Evolutionary conservation across 2,888 invertebrate species (phyloP).

Genomic region (Polydrusus tereticollis): DNA sequence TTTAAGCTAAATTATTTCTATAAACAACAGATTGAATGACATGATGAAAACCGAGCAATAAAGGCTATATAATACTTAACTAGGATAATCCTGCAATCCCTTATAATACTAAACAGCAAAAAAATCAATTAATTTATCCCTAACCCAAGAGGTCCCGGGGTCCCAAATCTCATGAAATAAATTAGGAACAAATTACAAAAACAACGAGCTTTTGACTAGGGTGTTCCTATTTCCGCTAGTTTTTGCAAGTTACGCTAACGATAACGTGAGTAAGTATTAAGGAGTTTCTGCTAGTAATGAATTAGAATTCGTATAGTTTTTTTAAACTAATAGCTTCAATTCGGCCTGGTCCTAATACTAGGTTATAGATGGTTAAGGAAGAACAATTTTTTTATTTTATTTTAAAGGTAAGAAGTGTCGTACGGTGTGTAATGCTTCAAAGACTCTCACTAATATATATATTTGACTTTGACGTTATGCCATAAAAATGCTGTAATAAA

Average conservation of each 20-base stretch:
- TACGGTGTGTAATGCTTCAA: no score
- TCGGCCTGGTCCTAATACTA: no score
- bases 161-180: not conserved
- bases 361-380: no score
- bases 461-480: no score
- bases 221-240: not conserved
- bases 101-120: conserved; percentile 9
- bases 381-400: no score
- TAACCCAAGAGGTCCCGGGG: not conserved
- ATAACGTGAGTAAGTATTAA: not conserved
- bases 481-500: no score
- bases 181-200: conserved; percentile 14
- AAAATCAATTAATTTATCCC: conserved; percentile 14
- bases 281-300: no score
- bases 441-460: no score
- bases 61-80: not conserved
- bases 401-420: no score
- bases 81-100: conserved; percentile 1
- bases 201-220: not conserved
- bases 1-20: not conserved
- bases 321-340: no score
- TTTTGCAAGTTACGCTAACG: not conserved
- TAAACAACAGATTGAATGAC: not conserved
- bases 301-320: no score
- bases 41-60: not conserved